Base-by-base conservation (phyloP, 2,113 vertebrate genomes). In the Canis aureus region DNA sequence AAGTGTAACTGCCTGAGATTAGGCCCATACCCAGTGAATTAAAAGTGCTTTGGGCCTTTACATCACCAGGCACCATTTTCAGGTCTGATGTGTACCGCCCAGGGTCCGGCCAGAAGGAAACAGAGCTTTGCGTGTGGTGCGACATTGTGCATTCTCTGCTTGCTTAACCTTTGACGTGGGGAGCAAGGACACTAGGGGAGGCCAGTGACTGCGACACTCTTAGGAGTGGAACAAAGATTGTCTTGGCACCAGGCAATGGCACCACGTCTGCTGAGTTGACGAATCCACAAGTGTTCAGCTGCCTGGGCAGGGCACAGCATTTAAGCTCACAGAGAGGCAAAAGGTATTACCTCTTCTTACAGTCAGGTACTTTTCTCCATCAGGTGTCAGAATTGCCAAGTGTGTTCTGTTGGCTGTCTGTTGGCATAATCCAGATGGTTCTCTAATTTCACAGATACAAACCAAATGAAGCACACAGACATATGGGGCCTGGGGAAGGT, bases 111-210 rank as follows among this genome's bases (percentile, higher is more conserved):
- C 57, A 57, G 51, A 66, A 49, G 4, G 8, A 96, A 81, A 69
- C 27, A 91, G 19, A 87, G 49, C 23, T 76, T 16, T 27, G 25
- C 0, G 0, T 87, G 83, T 8, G 59, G 1, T 87, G 83, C 9
- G 55, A 1, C 74, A 0, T 51, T 78, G 11, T 84, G n/a, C 23
- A 8, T 6, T 60, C 5, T 94, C 79, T 89, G 94, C 93, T 82
- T 98, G 86, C 97, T 96, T 86, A 89, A 92, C 73, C 62, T 96
- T 79, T 98, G 96, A 78, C 23, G 23, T 92, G 91, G 43, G 78
- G 67, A 93, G 85, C 84, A 17, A 82, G 88, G 81, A 66, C 62
- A 3, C 20, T 13, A 1, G 35, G 55, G 93, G 55, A 71, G 69
- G 38, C 43, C 3, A 49, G 23, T 78, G 64, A 20, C 80, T 55